phyloP scores from a whole-genome alignment of 1,140 invertebrate genomes.

The Andrena cerasifolii region DNA sequence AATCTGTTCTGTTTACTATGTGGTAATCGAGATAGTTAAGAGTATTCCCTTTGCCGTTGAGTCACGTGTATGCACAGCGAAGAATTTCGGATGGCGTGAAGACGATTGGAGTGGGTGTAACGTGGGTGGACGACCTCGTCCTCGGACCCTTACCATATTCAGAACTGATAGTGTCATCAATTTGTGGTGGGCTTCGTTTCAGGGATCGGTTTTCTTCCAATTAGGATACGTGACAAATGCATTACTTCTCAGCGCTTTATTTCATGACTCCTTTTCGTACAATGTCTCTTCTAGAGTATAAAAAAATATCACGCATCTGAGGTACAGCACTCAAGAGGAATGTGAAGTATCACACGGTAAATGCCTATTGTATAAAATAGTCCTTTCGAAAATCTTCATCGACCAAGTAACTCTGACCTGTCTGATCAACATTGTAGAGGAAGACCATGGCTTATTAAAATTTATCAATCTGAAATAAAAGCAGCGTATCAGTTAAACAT shows the following conservation, averaged over 20 bases:
- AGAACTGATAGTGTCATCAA: conserved; percentile 39
- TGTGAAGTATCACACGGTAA: neutral
- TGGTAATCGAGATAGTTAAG: neutral
- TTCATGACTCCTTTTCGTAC: neutral
- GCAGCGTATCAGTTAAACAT: conserved; percentile 4
- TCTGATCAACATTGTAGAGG: neutral
- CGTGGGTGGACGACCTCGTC: conserved; percentile 25
- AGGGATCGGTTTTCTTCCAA: neutral
- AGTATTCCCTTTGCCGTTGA: neutral
- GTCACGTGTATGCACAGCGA: neutral
- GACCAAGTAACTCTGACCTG: neutral
- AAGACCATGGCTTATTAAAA: neutral
- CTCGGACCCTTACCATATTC: conserved; percentile 51
- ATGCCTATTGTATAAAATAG: neutral
- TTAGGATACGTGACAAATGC: neutral
- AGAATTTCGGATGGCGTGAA: conserved; percentile 34
- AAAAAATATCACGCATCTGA: neutral
- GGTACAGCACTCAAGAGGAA: neutral
- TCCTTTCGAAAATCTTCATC: neutral
- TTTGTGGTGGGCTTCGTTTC: neutral
- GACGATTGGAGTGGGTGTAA: conserved; percentile 42
- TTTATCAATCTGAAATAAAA: conserved; percentile 40
- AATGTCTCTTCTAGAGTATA: neutral
- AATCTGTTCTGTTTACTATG: neutral
- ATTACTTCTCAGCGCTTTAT: neutral